phyloP scores from a whole-genome alignment of 2,797 vertebrate genomes.

The Platyrinchus mystaceus region DNA sequence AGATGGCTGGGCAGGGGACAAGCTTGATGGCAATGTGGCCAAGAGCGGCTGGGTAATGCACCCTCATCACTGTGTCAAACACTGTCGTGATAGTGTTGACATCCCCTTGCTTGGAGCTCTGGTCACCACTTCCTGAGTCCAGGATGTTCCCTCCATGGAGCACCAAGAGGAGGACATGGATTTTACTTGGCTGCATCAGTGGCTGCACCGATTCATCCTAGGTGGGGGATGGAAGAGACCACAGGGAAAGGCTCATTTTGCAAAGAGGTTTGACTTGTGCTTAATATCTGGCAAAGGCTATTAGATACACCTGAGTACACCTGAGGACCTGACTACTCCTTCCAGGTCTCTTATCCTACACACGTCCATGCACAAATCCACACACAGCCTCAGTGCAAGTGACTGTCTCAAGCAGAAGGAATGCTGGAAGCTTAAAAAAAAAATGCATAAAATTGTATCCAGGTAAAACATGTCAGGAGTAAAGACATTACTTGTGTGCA shows the following conservation, averaged over 20 bases:
- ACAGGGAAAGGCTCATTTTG: neutral
- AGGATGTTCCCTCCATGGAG: conserved; percentile 98
- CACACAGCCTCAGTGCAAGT: neutral
- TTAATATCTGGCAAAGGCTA: neutral
- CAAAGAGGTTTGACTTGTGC: neutral
- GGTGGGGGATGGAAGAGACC: neutral
- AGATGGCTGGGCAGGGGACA: conserved; percentile 95
- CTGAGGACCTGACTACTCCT: neutral
- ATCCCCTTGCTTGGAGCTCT: conserved; percentile 93
- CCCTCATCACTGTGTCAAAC: conserved; percentile 93
- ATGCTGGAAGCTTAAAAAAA: neutral
- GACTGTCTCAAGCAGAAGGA: neutral
- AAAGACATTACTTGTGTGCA: neutral
- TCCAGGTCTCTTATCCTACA: neutral
- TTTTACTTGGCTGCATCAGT: conserved; percentile 85
- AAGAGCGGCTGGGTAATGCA: conserved; percentile 93
- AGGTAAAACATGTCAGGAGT: neutral
- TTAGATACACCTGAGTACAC: neutral
- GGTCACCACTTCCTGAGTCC: conserved; percentile 91
- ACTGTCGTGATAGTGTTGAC: conserved; percentile 90
- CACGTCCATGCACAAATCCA: neutral
- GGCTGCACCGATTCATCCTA: conserved; percentile 86
- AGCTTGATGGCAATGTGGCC: conserved; percentile 91
- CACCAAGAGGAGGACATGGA: conserved; percentile 91
- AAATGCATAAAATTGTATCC: neutral